Base-by-base conservation (phyloP, 2,888 invertebrate genomes). In the Anaspis maculata region DNA sequence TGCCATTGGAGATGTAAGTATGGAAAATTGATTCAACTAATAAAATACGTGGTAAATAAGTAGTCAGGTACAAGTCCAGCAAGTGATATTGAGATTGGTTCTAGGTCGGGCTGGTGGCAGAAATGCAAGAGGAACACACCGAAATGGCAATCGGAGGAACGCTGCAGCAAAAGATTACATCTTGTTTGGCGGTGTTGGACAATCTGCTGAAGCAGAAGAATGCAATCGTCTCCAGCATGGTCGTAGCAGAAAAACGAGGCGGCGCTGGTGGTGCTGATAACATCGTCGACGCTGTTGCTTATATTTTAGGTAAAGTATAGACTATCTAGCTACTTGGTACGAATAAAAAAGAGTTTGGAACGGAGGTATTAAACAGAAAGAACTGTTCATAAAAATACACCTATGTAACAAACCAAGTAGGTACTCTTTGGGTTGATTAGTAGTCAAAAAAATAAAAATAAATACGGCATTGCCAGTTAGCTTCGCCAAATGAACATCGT, bases 181-280 rank as follows among this genome's bases (percentile, higher is more conserved):
- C 73, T 31, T 80, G 80, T 55, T 58, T 82, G 25, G 59, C 69
- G 32, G 64, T 70, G 1, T 56, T 81, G 37, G 81, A 83, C 55
- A 69, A 68, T 26, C 74, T 95, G 64, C 66, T 96, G 31, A 74
- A 73, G 39, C 79, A 79, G 37, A 71, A 22, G 1, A 19, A 29
- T 9, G 12, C 39, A n/a, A n/a, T n/a, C n/a, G n/a, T n/a, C n/a
- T n/a, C n/a, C n/a, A n/a, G n/a, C n/a, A n/a, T n/a, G n/a, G 1
- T 92, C 0, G 82, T 88, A 0, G 90, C 90, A 0, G 85, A 88
- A 56, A 89, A 45, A 23, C 30, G 37, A 7, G 33, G 72, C 3
- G 75, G 75, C 1, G 72, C 76, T 31, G 73, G 74, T 16, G 77
- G 1, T n/a, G n/a, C n/a, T n/a, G n/a, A n/a, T n/a, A n/a, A n/a